Percentiles rank a stretch among this genome's conserved stretches.
phyloP scores from a whole-genome alignment of 2,888 invertebrate genomes.

The Hemistola chrysoprasaria region DNA sequence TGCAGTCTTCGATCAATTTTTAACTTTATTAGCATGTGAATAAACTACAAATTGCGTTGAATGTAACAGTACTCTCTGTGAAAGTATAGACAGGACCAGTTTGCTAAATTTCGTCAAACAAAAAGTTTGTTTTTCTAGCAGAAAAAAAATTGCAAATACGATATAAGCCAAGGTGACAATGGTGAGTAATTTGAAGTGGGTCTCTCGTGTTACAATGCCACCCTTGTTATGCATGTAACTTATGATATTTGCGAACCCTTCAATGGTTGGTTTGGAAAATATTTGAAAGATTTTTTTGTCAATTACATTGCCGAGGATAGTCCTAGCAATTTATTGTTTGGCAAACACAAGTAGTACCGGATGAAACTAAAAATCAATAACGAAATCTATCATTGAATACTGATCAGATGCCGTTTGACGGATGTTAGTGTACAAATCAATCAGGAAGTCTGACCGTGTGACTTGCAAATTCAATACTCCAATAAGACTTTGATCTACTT shows the following conservation, averaged over 20 bases:
- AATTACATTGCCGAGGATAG: too few species aligned
- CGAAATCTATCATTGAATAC: constrained; percentile 2
- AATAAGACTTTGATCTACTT: too few species aligned
- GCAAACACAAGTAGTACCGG: too few species aligned
- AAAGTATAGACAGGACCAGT: constrained; percentile 37
- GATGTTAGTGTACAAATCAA: not conserved
- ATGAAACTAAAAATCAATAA: constrained; percentile 8
- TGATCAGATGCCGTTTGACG: constrained; percentile 6
- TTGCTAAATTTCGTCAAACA: constrained; percentile 50
- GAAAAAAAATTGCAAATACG: constrained; percentile 47
- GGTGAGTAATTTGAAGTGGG: constrained; percentile 52
- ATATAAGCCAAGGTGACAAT: constrained; percentile 50
- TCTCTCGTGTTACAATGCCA: constrained; percentile 49
- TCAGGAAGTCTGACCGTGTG: constrained; percentile 19
- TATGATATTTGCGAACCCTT: constrained; percentile 27
- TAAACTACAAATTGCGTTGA: constrained; percentile 3
- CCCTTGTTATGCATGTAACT: constrained; percentile 41
- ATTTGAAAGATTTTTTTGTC: constrained; percentile 8
- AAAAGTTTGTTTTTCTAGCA: constrained; percentile 56
- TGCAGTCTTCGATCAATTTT: not conserved
- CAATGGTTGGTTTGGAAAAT: constrained; percentile 7
- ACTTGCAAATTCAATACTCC: not conserved
- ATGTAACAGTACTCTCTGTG: not conserved
- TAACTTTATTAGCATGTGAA: not conserved
- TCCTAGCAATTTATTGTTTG: too few species aligned